Percentiles rank a stretch among this genome's conserved stretches.
Evolutionary conservation across 2,797 vertebrate species (phyloP).

Genomic region (Halcyon badia): DNA sequence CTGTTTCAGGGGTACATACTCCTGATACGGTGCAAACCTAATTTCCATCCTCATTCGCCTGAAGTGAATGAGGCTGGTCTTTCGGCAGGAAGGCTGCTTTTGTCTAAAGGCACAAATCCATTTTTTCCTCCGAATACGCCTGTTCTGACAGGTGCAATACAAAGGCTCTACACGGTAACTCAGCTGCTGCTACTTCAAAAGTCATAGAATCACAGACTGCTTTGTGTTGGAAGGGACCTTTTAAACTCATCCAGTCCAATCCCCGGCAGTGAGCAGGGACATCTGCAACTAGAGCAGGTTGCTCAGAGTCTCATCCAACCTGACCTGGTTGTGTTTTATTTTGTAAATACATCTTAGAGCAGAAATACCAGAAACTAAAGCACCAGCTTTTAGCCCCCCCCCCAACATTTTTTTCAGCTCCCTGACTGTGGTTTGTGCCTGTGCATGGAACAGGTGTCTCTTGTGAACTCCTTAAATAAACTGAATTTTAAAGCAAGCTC

Average conservation of each 20-base stretch:
- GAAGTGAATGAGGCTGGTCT: background rate
- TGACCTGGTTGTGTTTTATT: background rate
- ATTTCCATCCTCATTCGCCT: background rate
- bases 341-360: background rate
- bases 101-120: background rate
- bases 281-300: background rate
- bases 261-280: background rate
- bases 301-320: background rate
- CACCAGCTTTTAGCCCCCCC: background rate
- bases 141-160: background rate
- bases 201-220: background rate
- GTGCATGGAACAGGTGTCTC: conserved; percentile 73
- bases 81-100: background rate
- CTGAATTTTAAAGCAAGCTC: conserved; percentile 53
- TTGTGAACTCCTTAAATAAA: conserved; percentile 78
- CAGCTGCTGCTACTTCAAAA: background rate
- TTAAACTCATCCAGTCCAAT: too few relatives aligned
- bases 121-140: background rate
- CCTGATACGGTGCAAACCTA: background rate
- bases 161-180: background rate
- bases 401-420: background rate
- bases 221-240: too few relatives aligned
- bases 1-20: fast-evolving
- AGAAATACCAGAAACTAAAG: background rate
- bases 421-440: conserved; percentile 57